These are phyloP conservation scores for Atta colombica DNA, from an alignment of 1,140 invertebrate genomes.

Conservation along the genomic window DNA sequence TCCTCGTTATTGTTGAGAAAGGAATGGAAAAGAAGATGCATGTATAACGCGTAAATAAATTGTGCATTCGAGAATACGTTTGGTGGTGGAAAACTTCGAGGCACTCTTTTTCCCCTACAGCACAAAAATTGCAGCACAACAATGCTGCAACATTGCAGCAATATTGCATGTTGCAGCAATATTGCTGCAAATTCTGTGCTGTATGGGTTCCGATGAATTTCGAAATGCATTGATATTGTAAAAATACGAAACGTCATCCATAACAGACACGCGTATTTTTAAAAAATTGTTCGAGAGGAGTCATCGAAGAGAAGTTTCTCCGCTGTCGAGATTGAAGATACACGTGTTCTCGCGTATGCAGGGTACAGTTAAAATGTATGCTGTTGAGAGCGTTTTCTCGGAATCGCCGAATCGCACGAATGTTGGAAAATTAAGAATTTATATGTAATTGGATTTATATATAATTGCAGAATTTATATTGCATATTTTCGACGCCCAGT, in stretches of 20 bases:
- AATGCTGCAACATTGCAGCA: too few species aligned
- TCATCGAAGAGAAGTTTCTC: neutral
- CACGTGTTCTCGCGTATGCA: conserved; percentile 29
- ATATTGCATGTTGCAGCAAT: too few species aligned
- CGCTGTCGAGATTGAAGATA: conserved; percentile 4
- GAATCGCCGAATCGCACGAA: neutral
- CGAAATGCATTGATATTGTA: neutral
- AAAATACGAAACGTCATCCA: neutral
- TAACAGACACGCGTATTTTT: neutral
- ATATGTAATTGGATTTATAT: neutral
- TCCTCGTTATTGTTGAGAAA: conserved; percentile 69
- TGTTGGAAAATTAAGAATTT: neutral
- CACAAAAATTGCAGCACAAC: too few species aligned
- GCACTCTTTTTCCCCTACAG: neutral
- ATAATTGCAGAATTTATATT: conserved; percentile 22
- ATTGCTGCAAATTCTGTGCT: too few species aligned
- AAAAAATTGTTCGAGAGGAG: neutral
- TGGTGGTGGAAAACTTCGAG: neutral
- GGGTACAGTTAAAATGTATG: neutral
- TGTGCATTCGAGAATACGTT: conserved; percentile 30
- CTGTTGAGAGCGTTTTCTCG: conserved; percentile 13
- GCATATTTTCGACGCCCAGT: neutral
- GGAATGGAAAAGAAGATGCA: conserved; percentile 26
- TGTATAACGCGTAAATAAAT: conserved; percentile 28
- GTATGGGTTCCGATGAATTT: neutral